Base-by-base conservation (phyloP, 2,888 invertebrate genomes). In the Malthinus seriepunctatus region DNA sequence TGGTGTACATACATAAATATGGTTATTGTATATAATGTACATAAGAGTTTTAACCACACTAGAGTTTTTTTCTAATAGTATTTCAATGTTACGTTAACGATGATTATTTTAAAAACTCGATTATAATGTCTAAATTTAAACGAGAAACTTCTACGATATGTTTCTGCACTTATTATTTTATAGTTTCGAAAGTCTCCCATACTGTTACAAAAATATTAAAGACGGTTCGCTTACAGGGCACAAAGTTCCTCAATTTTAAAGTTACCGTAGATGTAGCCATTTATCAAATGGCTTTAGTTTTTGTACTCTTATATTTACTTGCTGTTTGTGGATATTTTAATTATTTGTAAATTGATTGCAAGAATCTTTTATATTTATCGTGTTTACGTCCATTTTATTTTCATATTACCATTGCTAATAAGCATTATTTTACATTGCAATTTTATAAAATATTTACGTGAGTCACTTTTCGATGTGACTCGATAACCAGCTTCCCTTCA, bases 1-100 rank as follows among this genome's bases (percentile, higher is more conserved):
- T 74, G 65, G 51, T 75, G 74, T 76, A 76, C 57, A 74, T 74
- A 73, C 62, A 67, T 62, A 66, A 56, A 68, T 71, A 69, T 72
- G 65, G 67, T 72, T 70, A 69, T 61, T 77, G 75, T 76, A 75
- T 67, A 77, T 75, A 75, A 54, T 78, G 78, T 78, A 78, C 63
- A 69, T 67, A 69, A 69, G 69, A 73, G 72, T 72, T 76, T 75
- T 77, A 76, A 73, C 70, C 73, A 74, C 73, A 67, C 69, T 73
- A 64, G 52, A 56, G 61, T 63, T 46, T 44, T 61, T 56, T 55
- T 60, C 60, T 56, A 58, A 63, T 63, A 64, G 67, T 64, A 67
- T 62, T 65, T 63, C 58, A 11, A 63, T 63, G 63, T 64, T 64
- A 66, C 63, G 75, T 75, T 74, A 73, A 74, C 76, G 39, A 42